These are phyloP conservation scores for Sceloporus undulatus DNA, from an alignment of 2,113 vertebrate genomes.

Conservation along the genomic window DNA sequence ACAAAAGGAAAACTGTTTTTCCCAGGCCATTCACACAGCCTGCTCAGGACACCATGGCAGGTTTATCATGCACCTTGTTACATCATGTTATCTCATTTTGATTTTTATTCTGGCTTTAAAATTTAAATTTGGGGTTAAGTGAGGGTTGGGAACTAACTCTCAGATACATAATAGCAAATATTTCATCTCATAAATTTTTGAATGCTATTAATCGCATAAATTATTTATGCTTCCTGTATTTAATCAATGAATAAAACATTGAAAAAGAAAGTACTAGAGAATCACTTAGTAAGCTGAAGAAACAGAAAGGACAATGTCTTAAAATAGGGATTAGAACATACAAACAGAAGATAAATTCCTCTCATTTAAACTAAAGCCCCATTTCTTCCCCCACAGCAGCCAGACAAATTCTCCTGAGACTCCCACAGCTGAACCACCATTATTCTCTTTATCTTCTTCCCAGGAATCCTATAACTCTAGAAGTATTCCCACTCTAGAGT, in stretches of 20 bases:
- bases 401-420: too few species aligned
- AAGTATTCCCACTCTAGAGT: neutral
- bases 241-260: slow-evolving; percentile 36
- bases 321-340: slow-evolving; percentile 2
- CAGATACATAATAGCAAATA: slow-evolving; percentile 27
- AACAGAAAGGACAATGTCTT: neutral
- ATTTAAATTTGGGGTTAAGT: neutral
- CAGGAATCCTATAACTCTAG: neutral
- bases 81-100: neutral
- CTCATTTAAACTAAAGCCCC: neutral
- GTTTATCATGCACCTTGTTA: too few species aligned
- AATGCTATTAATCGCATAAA: slow-evolving; percentile 35
- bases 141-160: neutral
- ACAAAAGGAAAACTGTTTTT: neutral
- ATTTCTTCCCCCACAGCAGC: neutral
- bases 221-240: slow-evolving; percentile 12
- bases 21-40: neutral
- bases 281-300: neutral
- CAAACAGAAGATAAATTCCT: neutral
- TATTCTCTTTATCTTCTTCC: neutral
- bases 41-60: neutral
- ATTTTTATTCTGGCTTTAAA: neutral
- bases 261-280: too few species aligned
- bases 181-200: slow-evolving; percentile 45
- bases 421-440: neutral